Base-by-base conservation (phyloP, 2,888 invertebrate species). In the Belgica antarctica region DNA sequence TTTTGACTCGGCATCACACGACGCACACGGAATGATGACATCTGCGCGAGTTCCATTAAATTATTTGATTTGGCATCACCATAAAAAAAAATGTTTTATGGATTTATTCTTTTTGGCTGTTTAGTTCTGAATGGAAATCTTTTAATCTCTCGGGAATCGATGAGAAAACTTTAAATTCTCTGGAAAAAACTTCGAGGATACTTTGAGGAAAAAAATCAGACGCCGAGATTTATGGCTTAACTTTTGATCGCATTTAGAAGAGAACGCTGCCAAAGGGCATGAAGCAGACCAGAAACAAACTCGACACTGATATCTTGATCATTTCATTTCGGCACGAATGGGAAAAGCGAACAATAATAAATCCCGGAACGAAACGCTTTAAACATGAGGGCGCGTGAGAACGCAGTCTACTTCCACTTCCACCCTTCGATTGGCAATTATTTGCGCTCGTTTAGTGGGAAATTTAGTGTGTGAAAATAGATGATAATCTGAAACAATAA, bases 341-440 rank as follows among this genome's bases (percentile, higher is more conserved):
- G 17, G 22, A 52, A 52, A 22, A 57, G n/a, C n/a, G n/a, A n/a
- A n/a, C n/a, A 59, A 59, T 17, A 15, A 46, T 7, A 62, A 65
- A 68, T 52, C 28, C 66, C 22, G 57, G 17, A 68, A 65, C 34
- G 46, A 25, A 19, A 19, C 52, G 27, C 25, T 24, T n/a, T 10
- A 63, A 22, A 63, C 24, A 68, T 68, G 57, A 68, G 68, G 68
- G 68, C 68, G 68, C 68, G 68, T 68, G 68, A 47, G 68, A 68
- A 68, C 19, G 34, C n/a, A 46, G 12, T 66, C 17, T 52, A 65
- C 65, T 65, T 59, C 46, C 41, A 46, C 41, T 46, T 52, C 52
- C 52, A 57, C 57, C 68, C 68, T 31, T 68, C 34, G n/a, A 57
- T 31, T 52, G 47, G 57, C 68, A 68, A 68, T 68, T 68, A 68